phyloP scores from a whole-genome alignment of 2,888 invertebrate genomes.

The Philopedon plagiatum region DNA sequence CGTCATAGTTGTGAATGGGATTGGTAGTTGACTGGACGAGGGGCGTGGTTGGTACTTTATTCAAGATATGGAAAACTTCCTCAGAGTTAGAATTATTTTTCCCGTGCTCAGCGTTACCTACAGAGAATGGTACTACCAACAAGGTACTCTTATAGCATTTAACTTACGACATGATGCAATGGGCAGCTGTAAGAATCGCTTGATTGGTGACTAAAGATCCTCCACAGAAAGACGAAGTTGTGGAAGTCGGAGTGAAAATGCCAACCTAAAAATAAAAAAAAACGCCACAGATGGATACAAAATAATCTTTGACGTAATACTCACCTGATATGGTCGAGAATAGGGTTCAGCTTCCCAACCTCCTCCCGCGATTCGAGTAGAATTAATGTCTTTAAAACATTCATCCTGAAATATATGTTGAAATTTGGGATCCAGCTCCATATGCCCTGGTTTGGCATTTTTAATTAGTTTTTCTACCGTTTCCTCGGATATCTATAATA shows the following conservation, averaged over 20 bases:
- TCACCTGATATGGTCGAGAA: slow-evolving; percentile 42
- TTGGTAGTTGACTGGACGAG: too few relatives aligned
- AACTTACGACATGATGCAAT: slow-evolving; percentile 54
- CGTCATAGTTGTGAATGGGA: too few relatives aligned
- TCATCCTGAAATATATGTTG: slow-evolving; percentile 24
- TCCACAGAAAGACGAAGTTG: slow-evolving; percentile 53
- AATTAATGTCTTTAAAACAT: background rate
- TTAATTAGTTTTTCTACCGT: slow-evolving; percentile 1
- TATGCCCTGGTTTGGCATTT: slow-evolving; percentile 40
- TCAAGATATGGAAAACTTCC: too few relatives aligned
- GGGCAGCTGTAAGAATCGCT: slow-evolving; percentile 57
- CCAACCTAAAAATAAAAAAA: slow-evolving; percentile 28
- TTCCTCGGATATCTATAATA: slow-evolving; percentile 5
- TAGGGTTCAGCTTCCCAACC: slow-evolving; percentile 42
- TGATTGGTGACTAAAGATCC: slow-evolving; percentile 55
- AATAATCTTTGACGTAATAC: background rate
- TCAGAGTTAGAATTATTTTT: too few relatives aligned
- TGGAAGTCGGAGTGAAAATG: slow-evolving; percentile 44
- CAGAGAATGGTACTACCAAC: too few relatives aligned
- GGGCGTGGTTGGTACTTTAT: too few relatives aligned
- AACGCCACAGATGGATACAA: background rate
- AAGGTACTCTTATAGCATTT: background rate
- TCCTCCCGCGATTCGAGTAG: slow-evolving; percentile 28
- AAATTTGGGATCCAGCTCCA: slow-evolving; percentile 37
- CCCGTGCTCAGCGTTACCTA: too few relatives aligned